Base-by-base conservation (phyloP, 2,113 vertebrate genomes). In the Onychostoma macrolepis region DNA sequence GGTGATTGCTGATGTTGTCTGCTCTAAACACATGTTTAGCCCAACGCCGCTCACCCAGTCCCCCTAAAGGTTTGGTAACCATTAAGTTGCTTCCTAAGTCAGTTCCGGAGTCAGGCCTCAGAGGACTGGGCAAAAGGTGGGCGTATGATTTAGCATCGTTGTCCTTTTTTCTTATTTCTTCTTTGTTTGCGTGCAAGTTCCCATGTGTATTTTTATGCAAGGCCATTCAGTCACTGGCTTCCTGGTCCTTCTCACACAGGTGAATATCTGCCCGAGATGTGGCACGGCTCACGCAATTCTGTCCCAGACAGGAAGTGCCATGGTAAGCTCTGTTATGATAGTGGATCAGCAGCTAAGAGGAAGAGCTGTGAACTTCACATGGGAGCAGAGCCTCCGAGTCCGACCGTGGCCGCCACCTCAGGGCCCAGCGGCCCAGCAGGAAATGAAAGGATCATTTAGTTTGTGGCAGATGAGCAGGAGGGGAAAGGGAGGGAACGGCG, bases 381-480 rank as follows among this genome's bases (percentile, higher is more conserved):
- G 96, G 90, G 91, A 92, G 94, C 92, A 80, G 88, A 94, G 93
- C 92, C 91, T 87, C 90, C 50, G 79, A 92, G 92, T 91, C 41
- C 88, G 91, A 77, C 79, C 43, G 50, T 80, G 88, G 87, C 90
- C 90, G 94, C 94, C 95, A 96, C 95, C 96, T 94, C 91, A 95
- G 96, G 97, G 95, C 94, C 93, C 89, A 78, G 91, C 89, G 92
- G 93, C 93, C 94, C 93, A 95, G 95, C 93, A 97, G 97, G 97
- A 99, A 99, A 97, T 97, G 93, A 97, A 98, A 97, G 95, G 95
- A 97, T 97, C 96, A 96, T 96, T 97, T 97, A 96, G 96, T 95
- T 95, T 94, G 94, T 91, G 78, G 82, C 87, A 86, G 89, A 89
- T 87, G 84, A 84, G 85, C 81, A 92, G 75, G 71, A 36, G 15